Evolutionary conservation across 2,113 vertebrate species (phyloP).

Genomic region (Ailuropoda melanoleuca): DNA sequence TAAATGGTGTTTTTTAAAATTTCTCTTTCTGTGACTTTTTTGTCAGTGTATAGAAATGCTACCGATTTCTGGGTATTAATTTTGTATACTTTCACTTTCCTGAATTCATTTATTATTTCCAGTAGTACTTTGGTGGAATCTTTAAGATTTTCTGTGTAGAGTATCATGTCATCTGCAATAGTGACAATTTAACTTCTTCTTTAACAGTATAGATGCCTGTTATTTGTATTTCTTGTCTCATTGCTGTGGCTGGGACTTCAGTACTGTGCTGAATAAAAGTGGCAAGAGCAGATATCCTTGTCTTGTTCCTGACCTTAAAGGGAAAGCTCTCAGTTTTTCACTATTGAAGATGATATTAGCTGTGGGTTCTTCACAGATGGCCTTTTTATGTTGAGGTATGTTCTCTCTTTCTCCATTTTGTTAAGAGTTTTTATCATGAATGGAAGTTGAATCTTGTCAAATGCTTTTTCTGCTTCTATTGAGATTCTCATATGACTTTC

Average conservation of each 20-base stretch:
- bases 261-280: not conserved
- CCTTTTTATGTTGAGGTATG: not conserved
- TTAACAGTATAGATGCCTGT: not conserved
- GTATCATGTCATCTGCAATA: not conserved
- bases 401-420: not conserved
- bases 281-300: not conserved
- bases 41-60: not conserved
- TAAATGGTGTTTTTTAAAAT: not conserved
- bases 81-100: not conserved
- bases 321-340: not conserved
- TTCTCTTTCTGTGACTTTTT: not conserved
- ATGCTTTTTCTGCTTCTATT: not conserved
- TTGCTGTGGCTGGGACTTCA: not conserved
- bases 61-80: not conserved
- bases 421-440: not conserved
- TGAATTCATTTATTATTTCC: not conserved
- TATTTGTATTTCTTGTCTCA: not conserved
- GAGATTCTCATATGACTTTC: not conserved
- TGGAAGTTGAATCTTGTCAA: not conserved
- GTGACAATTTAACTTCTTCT: not conserved
- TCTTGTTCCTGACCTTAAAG: not conserved
- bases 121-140: not conserved
- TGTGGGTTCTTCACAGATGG: not conserved
- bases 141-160: not conserved
- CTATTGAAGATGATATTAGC: not conserved